Evolutionary conservation across 2,888 invertebrate genomes (phyloP).

Genomic region (Cephus sareptanus): DNA sequence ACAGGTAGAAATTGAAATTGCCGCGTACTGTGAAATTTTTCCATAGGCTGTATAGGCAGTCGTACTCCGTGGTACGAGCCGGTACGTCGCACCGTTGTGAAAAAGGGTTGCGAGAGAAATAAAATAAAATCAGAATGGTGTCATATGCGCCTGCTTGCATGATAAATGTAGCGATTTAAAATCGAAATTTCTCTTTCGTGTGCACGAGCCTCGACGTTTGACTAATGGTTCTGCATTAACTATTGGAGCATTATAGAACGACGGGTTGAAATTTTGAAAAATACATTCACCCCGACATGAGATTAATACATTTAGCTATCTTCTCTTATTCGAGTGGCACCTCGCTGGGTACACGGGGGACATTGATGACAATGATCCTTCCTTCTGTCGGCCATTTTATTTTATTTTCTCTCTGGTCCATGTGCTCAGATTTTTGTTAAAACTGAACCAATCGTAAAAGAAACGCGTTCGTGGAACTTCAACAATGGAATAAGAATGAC

Average conservation of each 20-base stretch:
- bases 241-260: constrained; percentile 64
- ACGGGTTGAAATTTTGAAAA: constrained; percentile 61
- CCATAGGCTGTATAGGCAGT: not conserved
- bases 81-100: not conserved
- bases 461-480: not conserved
- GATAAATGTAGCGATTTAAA: constrained; percentile 67
- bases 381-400: not conserved
- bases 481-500: not conserved
- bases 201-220: constrained; percentile 63
- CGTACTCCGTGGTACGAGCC: not conserved
- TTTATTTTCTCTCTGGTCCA: not conserved
- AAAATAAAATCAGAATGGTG: constrained; percentile 65
- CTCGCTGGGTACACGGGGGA: constrained; percentile 28
- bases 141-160: constrained; percentile 66
- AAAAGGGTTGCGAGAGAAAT: constrained; percentile 47
- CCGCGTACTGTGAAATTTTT: not conserved
- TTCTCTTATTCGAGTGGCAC: constrained; percentile 35
- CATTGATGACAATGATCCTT: constrained; percentile 52
- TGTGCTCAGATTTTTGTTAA: not conserved
- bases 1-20: not conserved
- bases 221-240: constrained; percentile 66
- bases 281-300: constrained; percentile 61
- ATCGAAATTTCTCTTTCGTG: constrained; percentile 66
- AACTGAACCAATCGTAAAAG: not conserved
- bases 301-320: constrained; percentile 61